Conservation (phyloP, 1,140 invertebrate species). For the Globodera rostochiensis region DNA sequence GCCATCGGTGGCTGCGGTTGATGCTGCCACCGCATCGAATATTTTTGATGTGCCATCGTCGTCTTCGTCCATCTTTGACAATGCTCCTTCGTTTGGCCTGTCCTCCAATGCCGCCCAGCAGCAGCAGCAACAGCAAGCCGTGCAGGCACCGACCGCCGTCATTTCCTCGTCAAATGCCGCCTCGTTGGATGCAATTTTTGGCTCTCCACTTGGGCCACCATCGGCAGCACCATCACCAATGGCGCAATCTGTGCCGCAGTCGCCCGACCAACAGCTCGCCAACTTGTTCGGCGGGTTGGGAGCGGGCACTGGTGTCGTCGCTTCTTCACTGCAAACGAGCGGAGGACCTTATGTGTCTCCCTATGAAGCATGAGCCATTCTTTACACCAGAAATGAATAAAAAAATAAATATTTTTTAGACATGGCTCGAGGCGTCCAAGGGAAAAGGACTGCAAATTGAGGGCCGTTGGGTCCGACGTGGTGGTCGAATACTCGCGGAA, state of each 20-base stretch:
- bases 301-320: not conserved
- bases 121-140: too few species aligned
- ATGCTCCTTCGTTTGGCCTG: not conserved
- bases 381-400: not conserved
- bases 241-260: not conserved
- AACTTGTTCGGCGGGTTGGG: conserved; percentile 22
- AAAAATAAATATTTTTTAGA: conserved; percentile 7
- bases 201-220: not conserved
- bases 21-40: not conserved
- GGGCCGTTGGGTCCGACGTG: conserved; percentile 87
- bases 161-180: not conserved
- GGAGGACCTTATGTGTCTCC: conserved; percentile 46
- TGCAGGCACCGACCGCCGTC: not conserved
- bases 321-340: conserved; percentile 30
- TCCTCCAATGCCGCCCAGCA: not conserved
- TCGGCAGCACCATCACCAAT: not conserved
- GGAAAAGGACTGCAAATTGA: conserved; percentile 86
- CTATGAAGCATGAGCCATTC: conserved; percentile 65
- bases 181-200: not conserved
- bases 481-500: conserved; percentile 88
- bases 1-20: not conserved
- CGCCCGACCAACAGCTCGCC: not conserved
- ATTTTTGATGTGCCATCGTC: not conserved
- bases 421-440: conserved; percentile 60
- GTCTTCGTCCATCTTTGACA: not conserved